phyloP scores from a whole-genome alignment of 2,113 vertebrate species.

The Pan troglodytes region NHGRI_mPanTro3-v2.1_pri NC_072404.2:150974501-150975000 shows the following conservation, averaged over 20 bases:
- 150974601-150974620: neutral
- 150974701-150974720: neutral
- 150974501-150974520: neutral
- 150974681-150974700: neutral
- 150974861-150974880: neutral
- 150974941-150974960: neutral
- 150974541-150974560: neutral
- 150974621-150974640: neutral
- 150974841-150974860: conserved; percentile 2
- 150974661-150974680: neutral
- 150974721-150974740: neutral
- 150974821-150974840: neutral
- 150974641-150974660: neutral
- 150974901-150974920: conserved; percentile 18
- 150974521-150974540: neutral
- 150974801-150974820: neutral
- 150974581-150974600: neutral
- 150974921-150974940: neutral
- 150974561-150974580: neutral
- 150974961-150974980: neutral
- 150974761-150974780: neutral
- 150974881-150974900: neutral
- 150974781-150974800: conserved; percentile 25
- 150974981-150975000: neutral
- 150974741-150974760: neutral